Percentiles rank a stretch among this genome's conserved stretches.
phyloP scores from a whole-genome alignment of 2,797 vertebrate genomes.

The Scolopax bukidnonensis region DNA sequence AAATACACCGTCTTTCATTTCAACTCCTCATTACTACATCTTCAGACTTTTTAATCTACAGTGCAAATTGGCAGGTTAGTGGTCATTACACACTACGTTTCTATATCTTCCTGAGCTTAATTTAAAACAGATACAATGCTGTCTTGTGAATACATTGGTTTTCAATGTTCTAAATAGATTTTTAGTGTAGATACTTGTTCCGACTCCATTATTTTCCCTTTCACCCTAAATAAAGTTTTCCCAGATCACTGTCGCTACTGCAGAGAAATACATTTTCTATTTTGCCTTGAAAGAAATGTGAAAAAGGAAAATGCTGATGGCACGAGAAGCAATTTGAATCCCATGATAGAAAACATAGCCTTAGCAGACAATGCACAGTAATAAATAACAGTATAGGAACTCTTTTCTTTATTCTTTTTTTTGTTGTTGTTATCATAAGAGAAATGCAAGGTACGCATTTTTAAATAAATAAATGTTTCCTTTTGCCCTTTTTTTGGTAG shows the following conservation, averaged over 20 bases:
- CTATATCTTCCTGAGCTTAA: constrained; percentile 1
- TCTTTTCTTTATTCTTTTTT: neutral
- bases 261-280: constrained; percentile 74
- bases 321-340: constrained; percentile 75
- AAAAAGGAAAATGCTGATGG: constrained; percentile 69
- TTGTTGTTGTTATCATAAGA: constrained; percentile 5
- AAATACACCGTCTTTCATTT: constrained; percentile 21
- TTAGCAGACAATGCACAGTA: constrained; percentile 54
- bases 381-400: constrained; percentile 62
- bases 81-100: neutral
- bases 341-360: constrained; percentile 72
- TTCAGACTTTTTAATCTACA: constrained; percentile 49
- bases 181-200: constrained; percentile 65
- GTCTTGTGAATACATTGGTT: constrained; percentile 31
- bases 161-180: constrained; percentile 70
- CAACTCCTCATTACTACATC: constrained; percentile 43
- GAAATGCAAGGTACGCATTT: constrained; percentile 65
- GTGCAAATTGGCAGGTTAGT: constrained; percentile 49
- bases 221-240: constrained; percentile 76
- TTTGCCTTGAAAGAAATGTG: constrained; percentile 75
- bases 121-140: constrained; percentile 47
- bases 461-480: constrained; percentile 65
- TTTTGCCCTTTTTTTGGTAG: constrained; percentile 59
- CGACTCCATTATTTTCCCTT: constrained; percentile 66
- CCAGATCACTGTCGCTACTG: constrained; percentile 38